Conservation (phyloP, 2,888 invertebrate species). For the Erebia ligea region DNA sequence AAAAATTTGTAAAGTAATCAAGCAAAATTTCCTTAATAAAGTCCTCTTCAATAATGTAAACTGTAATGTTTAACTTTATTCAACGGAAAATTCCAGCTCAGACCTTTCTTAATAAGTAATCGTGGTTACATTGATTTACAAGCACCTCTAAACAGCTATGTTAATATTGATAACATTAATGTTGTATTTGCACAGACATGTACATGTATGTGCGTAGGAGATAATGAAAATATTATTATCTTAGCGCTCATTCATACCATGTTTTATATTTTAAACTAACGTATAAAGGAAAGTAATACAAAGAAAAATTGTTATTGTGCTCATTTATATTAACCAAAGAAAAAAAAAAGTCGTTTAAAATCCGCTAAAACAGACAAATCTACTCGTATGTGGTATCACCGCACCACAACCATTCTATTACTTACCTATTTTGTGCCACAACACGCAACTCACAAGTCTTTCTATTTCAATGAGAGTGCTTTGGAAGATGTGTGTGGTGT, state of each 20-base stretch:
- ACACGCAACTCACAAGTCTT: too few species aligned
- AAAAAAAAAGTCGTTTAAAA: too few species aligned
- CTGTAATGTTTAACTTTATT: conserved; percentile 44
- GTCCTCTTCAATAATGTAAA: not conserved
- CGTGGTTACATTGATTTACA: conserved; percentile 80
- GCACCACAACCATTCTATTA: too few species aligned
- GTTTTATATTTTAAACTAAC: not conserved
- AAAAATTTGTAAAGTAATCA: too few species aligned
- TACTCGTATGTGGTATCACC: too few species aligned
- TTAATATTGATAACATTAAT: conserved; percentile 63
- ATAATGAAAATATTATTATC: conserved; percentile 31
- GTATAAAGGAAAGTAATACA: not conserved
- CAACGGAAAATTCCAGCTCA: conserved; percentile 71
- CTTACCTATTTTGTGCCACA: too few species aligned
- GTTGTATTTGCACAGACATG: conserved; percentile 63
- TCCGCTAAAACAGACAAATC: too few species aligned
- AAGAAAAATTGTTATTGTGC: not conserved
- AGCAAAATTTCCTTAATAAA: not conserved
- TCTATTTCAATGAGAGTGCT: too few species aligned
- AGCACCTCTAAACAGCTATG: conserved; percentile 59
- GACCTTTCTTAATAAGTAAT: conserved; percentile 76
- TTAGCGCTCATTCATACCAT: conserved; percentile 12
- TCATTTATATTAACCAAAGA: too few species aligned
- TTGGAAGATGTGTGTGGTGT: too few species aligned
- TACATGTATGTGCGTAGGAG: conserved; percentile 22